A percentile compares a stretch with the other conserved stretches of the same genome.
These are phyloP conservation scores for Ammodytes dubius DNA, from an alignment of 2,113 vertebrate species.

Conservation along the genomic window DNA sequence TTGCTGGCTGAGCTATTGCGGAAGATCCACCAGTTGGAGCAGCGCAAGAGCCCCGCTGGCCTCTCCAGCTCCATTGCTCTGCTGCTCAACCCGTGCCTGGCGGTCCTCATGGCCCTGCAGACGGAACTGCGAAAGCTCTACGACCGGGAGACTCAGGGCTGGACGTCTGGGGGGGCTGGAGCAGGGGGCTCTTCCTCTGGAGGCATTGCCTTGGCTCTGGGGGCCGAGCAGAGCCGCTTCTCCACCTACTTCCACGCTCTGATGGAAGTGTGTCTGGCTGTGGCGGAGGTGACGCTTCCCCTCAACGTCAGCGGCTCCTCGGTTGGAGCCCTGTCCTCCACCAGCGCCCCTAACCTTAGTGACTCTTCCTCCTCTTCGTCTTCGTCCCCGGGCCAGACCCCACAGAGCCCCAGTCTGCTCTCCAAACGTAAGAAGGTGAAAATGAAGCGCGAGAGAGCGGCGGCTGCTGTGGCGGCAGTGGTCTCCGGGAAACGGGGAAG, in stretches of 20 bases:
- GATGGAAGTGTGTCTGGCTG: conserved; percentile 96
- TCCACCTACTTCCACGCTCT: conserved; percentile 97
- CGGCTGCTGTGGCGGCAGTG: conserved; percentile 80
- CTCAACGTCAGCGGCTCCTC: conserved; percentile 91
- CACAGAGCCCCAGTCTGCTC: conserved; percentile 95
- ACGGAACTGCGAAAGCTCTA: conserved; percentile 96
- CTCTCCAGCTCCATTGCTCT: conserved; percentile 94
- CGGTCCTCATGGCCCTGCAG: conserved; percentile 96
- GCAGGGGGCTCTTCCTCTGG: conserved; percentile 82
- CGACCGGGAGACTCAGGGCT: conserved; percentile 94
- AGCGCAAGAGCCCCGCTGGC: conserved; percentile 89
- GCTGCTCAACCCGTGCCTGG: conserved; percentile 95
- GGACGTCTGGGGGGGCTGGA: conserved; percentile 84
- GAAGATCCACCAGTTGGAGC: conserved; percentile 92
- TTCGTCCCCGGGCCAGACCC: conserved; percentile 96
- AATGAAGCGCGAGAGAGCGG: conserved; percentile 95
- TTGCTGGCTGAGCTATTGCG: conserved; percentile 94
- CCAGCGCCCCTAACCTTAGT: conserved; percentile 91
- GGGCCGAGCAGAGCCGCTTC: conserved; percentile 92
- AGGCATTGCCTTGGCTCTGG: conserved; percentile 75
- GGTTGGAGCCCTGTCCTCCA: conserved; percentile 89
- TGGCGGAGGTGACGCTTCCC: conserved; percentile 95
- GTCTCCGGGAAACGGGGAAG: conserved; percentile 87
- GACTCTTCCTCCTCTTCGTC: conserved; percentile 97
- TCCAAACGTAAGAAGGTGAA: conserved; percentile 99